Base-by-base conservation (phyloP, 2,888 invertebrate species). In the Diadromus collaris region DNA sequence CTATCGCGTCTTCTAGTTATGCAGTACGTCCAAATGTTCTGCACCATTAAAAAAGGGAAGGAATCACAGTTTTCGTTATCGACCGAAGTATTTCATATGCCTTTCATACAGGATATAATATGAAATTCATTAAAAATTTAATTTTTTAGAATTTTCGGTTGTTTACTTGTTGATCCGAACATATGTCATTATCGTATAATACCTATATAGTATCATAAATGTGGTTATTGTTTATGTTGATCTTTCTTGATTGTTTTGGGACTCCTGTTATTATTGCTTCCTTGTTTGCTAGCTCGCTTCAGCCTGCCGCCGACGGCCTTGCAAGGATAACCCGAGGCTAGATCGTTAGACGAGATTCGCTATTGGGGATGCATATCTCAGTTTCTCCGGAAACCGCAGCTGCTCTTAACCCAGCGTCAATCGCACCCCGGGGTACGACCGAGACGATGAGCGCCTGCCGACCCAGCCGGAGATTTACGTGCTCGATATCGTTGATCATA, bases 301-400 rank as follows among this genome's bases (percentile, higher is more conserved):
- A 2, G 13, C 24, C 24, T 2, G 6, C 54, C 16, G 5, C 2
- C 27, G 32, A 29, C 29, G 34, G 60, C 54, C 46, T 73, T 60
- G 64, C 54, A 32, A 48, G 69, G 13, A 13, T 51, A 48, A 64
- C 24, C 69, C 27, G 44, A 19, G 38, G 38, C 21, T 34, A 16
- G 51, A 69, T 64, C 63, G 56, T 38, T 41, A 56, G 60, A 51
- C 54, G 44, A 54, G 78, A 74, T 75, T 78, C 54, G 27, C 70
- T 54, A 74, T 78, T 61, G 27, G 10, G 58, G 70, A 78, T 75
- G 74, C 70, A 67, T 74, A 78, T 74, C 78, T n/a, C 61, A 61
- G 38, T 61, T 78, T 67, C 74, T 54, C 70, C 63, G 56, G 56
- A 38, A 63, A 63, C 38, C 60, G 46, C 69, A 74, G 60, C 51